Evolutionary conservation across 2,113 vertebrate species (phyloP).

Genomic region (Axis porcinus): DNA sequence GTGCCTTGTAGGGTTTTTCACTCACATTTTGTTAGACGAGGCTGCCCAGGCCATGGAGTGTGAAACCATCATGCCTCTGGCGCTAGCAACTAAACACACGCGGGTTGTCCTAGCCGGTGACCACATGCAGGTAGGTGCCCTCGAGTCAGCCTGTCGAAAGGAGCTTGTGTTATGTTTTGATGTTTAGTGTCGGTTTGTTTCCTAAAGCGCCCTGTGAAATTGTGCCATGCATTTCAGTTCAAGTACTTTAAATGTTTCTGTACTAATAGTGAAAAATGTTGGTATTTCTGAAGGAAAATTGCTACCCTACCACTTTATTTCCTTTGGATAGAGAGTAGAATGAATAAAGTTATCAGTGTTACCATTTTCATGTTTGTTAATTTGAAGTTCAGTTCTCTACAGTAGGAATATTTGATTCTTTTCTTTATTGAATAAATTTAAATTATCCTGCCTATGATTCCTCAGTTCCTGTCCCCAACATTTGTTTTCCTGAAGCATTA

Average conservation of each 20-base stretch:
- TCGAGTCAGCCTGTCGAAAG: not conserved
- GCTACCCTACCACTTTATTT: not conserved
- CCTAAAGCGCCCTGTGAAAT: not conserved
- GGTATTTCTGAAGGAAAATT: conserved; percentile 32
- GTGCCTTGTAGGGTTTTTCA: conserved; percentile 91
- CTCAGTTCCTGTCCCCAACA: not conserved
- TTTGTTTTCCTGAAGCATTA: conserved; percentile 22
- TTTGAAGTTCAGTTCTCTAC: not conserved
- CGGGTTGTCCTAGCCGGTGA: conserved; percentile 97
- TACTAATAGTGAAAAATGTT: not conserved
- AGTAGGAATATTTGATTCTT: not conserved
- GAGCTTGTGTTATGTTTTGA: not conserved
- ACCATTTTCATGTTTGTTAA: not conserved
- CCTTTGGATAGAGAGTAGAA: not conserved
- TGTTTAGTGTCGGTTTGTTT: not conserved
- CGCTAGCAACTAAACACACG: conserved; percentile 92
- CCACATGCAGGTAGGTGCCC: conserved; percentile 94
- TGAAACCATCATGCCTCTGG: conserved; percentile 99
- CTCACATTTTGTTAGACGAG: conserved; percentile 97
- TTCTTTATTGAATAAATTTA: conserved; percentile 23
- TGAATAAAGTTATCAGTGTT: not conserved
- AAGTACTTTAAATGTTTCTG: not conserved
- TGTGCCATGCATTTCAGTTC: not conserved
- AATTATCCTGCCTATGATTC: not conserved
- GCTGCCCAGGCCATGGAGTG: conserved; percentile 99